These are phyloP conservation scores for Dendrolimus kikuchii DNA, from an alignment of 1,140 invertebrate genomes.

Conservation along the genomic window DNA sequence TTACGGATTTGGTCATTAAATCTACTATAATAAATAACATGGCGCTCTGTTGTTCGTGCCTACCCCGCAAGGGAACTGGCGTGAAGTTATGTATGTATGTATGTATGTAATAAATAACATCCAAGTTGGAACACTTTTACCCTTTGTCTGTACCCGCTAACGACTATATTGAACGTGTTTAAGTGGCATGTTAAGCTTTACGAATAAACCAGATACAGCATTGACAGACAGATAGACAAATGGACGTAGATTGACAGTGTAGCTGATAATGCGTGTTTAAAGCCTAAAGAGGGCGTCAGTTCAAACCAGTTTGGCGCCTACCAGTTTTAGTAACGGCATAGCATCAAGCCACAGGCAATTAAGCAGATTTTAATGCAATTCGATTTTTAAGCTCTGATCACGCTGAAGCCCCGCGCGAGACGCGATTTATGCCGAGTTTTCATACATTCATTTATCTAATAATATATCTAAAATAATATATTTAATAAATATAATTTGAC, in stretches of 20 bases:
- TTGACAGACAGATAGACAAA: conserved; percentile 29
- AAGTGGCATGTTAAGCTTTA: conserved; percentile 13
- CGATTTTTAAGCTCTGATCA: conserved; percentile 6
- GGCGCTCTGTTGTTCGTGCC: too few species aligned
- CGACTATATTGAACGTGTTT: conserved; percentile 4
- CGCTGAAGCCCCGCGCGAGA: too few species aligned
- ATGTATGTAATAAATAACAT: background rate
- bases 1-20: too few species aligned
- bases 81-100: too few species aligned
- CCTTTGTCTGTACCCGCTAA: conserved; percentile 2
- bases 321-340: conserved; percentile 4
- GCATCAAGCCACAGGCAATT: conserved; percentile 8
- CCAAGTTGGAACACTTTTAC: background rate
- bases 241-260: conserved; percentile 16
- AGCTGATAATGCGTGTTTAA: conserved; percentile 12
- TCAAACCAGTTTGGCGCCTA: conserved; percentile 8
- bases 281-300: conserved; percentile 8
- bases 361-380: conserved; percentile 16
- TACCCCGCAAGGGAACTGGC: too few species aligned
- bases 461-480: too few species aligned
- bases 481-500: too few species aligned
- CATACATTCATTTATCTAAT: too few species aligned
- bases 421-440: too few species aligned
- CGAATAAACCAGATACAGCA: conserved; percentile 15
- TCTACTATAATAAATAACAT: background rate